Evolutionary conservation across 2,113 vertebrate species (phyloP).

Genomic region (Psettodes erumei): DNA sequence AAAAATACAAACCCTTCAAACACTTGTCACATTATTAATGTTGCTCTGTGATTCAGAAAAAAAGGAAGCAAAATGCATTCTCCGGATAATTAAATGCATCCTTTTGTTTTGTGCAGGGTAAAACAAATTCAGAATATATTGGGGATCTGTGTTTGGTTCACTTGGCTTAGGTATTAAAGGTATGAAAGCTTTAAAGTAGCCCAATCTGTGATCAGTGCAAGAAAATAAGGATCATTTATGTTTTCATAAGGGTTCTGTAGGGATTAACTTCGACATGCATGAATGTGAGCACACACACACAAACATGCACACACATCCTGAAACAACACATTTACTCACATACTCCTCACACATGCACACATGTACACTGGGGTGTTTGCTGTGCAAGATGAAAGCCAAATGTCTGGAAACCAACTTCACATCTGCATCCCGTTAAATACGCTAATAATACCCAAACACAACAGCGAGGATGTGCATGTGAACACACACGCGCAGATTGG

Average conservation of each 20-base stretch:
- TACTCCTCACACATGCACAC: conserved; percentile 9
- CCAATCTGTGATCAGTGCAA: background rate
- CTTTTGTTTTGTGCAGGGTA: conserved; percentile 9
- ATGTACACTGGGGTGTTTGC: conserved; percentile 31
- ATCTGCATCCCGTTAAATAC: conserved; percentile 74
- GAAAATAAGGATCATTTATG: conserved; percentile 1
- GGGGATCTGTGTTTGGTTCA: conserved; percentile 18
- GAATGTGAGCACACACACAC: background rate
- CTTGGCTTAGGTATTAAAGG: conserved; percentile 4
- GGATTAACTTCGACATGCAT: conserved; percentile 13
- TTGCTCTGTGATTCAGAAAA: conserved; percentile 22
- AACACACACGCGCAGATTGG: conserved; percentile 11
- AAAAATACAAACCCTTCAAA: conserved; percentile 49
- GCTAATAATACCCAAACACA: conserved; percentile 63
- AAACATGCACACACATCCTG: background rate
- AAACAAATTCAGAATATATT: conserved; percentile 17
- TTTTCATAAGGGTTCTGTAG: conserved; percentile 13
- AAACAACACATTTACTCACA: conserved; percentile 17
- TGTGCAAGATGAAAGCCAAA: conserved; percentile 62
- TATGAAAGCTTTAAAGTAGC: background rate
- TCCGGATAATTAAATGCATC: conserved; percentile 35
- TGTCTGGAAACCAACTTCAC: conserved; percentile 59
- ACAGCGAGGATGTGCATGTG: background rate
- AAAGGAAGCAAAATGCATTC: conserved; percentile 33
- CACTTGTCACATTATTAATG: conserved; percentile 37